Conservation (phyloP, 2,113 vertebrate species). For the Microcebus tavaratra region DNA sequence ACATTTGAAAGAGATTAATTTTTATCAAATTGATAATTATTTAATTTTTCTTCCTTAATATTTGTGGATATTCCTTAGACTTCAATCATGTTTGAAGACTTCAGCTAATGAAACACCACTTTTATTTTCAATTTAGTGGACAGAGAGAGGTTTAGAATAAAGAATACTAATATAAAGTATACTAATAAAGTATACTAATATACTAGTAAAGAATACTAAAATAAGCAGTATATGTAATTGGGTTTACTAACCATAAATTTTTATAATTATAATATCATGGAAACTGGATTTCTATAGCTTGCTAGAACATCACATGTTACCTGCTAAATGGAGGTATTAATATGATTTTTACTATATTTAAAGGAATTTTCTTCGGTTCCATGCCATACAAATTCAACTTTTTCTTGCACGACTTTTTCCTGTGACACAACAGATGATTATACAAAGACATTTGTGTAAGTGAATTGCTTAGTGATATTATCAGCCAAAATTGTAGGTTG, state of each 20-base stretch:
- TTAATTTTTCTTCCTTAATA: conserved; percentile 18
- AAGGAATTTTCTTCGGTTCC: conserved; percentile 29
- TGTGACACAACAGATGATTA: conserved; percentile 2
- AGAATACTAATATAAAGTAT: conserved; percentile 7
- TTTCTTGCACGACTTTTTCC: conserved; percentile 35
- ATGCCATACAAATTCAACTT: not conserved
- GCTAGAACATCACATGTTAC: not conserved
- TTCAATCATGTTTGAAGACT: conserved; percentile 21
- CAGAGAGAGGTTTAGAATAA: conserved; percentile 35
- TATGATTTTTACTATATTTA: not conserved
- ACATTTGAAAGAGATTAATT: not conserved
- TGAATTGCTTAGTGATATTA: conserved; percentile 66
- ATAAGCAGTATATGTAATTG: not conserved
- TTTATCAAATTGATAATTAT: not conserved
- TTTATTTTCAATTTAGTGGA: conserved; percentile 28
- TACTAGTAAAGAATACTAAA: not conserved
- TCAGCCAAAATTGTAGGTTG: conserved; percentile 71
- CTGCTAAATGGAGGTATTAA: not conserved
- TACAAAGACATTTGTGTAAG: conserved; percentile 62
- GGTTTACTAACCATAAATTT: conserved; percentile 23
- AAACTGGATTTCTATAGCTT: not conserved
- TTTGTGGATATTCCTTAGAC: not conserved
- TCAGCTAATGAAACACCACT: not conserved
- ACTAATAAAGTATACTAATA: too few species aligned
- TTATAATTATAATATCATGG: not conserved